Percentiles rank a stretch among this genome's conserved stretches.
These are phyloP conservation scores for Corythaeola cristata DNA, from an alignment of 2,113 vertebrate species.

Conservation along the genomic window DNA sequence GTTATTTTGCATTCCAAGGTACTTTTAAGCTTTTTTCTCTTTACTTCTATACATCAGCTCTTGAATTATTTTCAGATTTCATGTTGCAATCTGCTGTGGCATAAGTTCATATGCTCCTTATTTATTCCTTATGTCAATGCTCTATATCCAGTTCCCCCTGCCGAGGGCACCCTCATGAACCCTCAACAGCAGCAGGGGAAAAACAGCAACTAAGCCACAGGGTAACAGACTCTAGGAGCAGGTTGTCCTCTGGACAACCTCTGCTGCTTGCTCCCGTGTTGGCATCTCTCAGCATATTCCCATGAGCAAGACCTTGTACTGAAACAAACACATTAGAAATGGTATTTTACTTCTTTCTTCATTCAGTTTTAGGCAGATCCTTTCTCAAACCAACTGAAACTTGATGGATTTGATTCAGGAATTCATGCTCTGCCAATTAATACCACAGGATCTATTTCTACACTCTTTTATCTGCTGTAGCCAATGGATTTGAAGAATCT, in stretches of 20 bases:
- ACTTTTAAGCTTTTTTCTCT: neutral
- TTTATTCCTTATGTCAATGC: neutral
- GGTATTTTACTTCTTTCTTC: neutral
- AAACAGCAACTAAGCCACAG: neutral
- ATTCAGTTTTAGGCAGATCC: neutral
- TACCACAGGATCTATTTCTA: neutral
- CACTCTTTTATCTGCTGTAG: neutral
- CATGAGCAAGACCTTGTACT: neutral
- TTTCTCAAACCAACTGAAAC: neutral
- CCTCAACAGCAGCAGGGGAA: constrained; percentile 32
- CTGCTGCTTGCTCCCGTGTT: fast-evolving
- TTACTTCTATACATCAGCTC: neutral
- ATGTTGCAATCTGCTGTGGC: neutral
- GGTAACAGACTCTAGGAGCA: constrained; percentile 12
- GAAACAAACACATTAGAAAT: neutral
- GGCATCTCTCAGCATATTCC: neutral
- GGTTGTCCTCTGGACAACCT: neutral
- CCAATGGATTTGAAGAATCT: neutral
- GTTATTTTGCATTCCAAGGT: neutral
- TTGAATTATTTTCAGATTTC: neutral
- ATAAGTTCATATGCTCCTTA: neutral
- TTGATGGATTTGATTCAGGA: neutral
- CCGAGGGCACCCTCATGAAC: neutral
- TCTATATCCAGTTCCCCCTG: neutral
- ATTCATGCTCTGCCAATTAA: neutral